These are phyloP conservation scores for Aspidoscelis tigris DNA, from an alignment of 2,113 vertebrate genomes.

Conservation along the genomic window DNA sequence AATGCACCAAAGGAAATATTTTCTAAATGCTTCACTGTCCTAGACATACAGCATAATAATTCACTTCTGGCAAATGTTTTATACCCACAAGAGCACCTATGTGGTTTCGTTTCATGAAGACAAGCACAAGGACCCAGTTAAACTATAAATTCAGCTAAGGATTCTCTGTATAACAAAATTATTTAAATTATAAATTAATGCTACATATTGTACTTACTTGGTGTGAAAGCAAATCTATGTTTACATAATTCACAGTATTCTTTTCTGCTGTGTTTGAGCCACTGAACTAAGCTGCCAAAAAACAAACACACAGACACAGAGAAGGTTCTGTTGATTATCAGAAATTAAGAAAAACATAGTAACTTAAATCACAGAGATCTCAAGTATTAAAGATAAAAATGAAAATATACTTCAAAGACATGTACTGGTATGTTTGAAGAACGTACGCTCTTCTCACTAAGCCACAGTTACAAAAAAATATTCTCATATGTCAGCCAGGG, in stretches of 20 bases:
- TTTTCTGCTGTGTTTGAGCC: conserved; percentile 99
- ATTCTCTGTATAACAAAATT: not conserved
- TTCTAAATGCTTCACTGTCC: not conserved
- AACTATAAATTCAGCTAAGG: not conserved
- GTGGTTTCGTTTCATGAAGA: not conserved
- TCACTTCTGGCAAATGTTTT: not conserved
- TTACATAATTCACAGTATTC: conserved; percentile 99
- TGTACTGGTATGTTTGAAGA: not conserved
- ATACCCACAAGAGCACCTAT: not conserved
- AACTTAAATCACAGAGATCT: not conserved
- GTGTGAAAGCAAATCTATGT: conserved; percentile 99
- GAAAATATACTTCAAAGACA: not conserved
- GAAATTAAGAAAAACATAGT: not conserved
- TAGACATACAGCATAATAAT: not conserved
- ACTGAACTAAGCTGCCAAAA: conserved; percentile 95
- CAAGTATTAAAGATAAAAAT: not conserved
- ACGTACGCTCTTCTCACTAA: not conserved
- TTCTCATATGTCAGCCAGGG: not conserved
- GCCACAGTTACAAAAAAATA: not conserved
- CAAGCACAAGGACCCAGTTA: not conserved
- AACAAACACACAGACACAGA: conserved; percentile 31
- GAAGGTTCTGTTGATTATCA: not conserved
- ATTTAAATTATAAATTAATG: conserved; percentile 67
- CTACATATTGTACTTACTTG: conserved; percentile 87
- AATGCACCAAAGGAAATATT: not conserved